Evolutionary conservation across 1,140 invertebrate species (phyloP), one percentile per base, ranked within the genome.

Genomic region (Atta cephalotes): DNA sequence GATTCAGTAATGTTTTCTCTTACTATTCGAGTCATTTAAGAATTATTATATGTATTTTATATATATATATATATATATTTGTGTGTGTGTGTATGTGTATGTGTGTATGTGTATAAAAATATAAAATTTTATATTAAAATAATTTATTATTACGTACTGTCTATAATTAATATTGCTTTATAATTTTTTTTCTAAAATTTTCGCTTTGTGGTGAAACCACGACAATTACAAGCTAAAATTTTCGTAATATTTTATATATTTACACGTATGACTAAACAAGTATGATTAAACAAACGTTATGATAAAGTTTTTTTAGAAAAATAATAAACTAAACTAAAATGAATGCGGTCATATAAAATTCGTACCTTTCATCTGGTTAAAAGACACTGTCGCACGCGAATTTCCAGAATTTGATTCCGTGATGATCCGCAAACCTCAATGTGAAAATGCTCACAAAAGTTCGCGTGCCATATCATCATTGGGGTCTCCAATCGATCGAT

Each of bases 321-420:
- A 16, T 62, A 82, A 82, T 72, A 82, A 72, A n/a, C 16, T 18
- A 71, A 21, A n/a, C 12, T 45, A 45, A 60, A 60, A 5, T 35
- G 80, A 88, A 74, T 53, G 76, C 18, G 68, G 74, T 78, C 77
- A 56, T 71, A 72, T 88, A 68, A 89, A 89, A 86, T 89, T 86
- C 82, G 72, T 88, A 76, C 53, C 60, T 62, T 77, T 65, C 25
- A 51, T 28, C 58, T 56, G 51, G 31, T 39, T 70, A 74, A 89
- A 70, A 66, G 53, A 62, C 58, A 76, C 58, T 88, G 88, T 89
- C 88, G 88, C 88, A 76, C 88, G 74, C 87, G 62, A 45, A 35
- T 18, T 25, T 3, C 56, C 45, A n/a, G 62, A 31, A 53, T 72
- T 53, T 14, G 39, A 77, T 68, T 80, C 87, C 87, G 53, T 25